A percentile compares a stretch with the other conserved stretches of the same genome.
Conservation (phyloP, 2,113 vertebrate genomes). For the Acanthochromis polyacanthus region DNA sequence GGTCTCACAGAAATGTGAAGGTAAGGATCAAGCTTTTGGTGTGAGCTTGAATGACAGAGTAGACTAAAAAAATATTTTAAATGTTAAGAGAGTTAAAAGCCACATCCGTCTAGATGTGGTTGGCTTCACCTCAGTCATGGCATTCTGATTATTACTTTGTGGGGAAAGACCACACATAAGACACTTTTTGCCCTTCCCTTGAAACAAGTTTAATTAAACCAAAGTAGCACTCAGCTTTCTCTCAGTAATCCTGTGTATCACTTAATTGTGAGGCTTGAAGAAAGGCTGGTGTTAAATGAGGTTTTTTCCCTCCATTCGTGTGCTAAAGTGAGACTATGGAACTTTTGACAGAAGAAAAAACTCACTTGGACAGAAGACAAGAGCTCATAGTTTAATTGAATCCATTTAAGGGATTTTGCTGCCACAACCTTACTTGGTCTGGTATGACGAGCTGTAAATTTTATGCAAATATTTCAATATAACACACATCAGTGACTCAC, state of each 20-base stretch:
- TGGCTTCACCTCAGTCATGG: constrained; percentile 44
- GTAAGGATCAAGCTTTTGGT: constrained; percentile 83
- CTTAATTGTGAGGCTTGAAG: constrained; percentile 32
- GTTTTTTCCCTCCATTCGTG: not conserved
- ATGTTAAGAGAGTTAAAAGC: constrained; percentile 51
- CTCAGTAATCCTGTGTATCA: constrained; percentile 21
- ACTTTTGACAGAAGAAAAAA: not conserved
- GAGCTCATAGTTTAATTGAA: not conserved
- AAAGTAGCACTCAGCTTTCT: constrained; percentile 50
- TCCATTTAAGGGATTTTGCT: not conserved
- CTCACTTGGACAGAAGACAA: not conserved
- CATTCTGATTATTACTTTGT: constrained; percentile 65
- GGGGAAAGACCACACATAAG: constrained; percentile 69
- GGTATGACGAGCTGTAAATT: not conserved
- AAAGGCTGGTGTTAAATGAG: not conserved
- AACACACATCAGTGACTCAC: not conserved
- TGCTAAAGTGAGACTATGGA: not conserved
- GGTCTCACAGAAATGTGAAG: constrained; percentile 98
- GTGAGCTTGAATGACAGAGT: constrained; percentile 51
- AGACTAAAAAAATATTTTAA: constrained; percentile 27
- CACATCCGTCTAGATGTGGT: constrained; percentile 67
- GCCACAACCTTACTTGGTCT: not conserved
- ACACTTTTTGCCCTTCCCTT: constrained; percentile 47
- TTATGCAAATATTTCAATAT: too few relatives aligned
- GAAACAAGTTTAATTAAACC: constrained; percentile 70